Conservation (phyloP, 2,113 vertebrate genomes). For the Anhinga rufa region DNA sequence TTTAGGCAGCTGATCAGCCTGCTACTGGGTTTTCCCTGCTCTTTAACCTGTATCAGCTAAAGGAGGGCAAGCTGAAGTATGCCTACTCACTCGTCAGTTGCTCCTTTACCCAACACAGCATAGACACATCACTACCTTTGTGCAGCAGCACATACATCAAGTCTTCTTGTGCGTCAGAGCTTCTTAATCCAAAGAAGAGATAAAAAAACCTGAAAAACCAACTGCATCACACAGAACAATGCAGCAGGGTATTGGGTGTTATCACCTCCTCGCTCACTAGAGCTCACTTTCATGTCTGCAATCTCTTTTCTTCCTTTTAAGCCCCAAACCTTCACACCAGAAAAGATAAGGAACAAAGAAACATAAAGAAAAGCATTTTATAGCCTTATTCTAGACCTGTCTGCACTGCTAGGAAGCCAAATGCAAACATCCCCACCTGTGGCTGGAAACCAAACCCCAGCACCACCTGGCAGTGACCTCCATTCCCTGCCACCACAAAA, state of each 20-base stretch:
- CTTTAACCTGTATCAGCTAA: background rate
- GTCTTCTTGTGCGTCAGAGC: background rate
- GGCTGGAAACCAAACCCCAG: background rate
- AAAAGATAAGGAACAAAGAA: background rate
- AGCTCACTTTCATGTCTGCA: background rate
- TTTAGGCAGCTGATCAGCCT: background rate
- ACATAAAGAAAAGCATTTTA: background rate
- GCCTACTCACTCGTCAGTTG: background rate
- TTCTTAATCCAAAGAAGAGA: conserved; percentile 27
- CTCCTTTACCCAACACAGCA: background rate
- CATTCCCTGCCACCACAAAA: background rate
- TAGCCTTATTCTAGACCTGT: background rate
- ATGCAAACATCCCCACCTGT: background rate
- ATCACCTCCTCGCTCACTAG: background rate
- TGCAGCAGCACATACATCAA: background rate
- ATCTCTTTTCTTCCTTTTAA: background rate
- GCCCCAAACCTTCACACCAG: background rate
- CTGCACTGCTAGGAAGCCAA: background rate
- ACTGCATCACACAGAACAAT: background rate
- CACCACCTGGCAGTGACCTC: background rate
- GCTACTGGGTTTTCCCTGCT: background rate
- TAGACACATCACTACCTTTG: background rate
- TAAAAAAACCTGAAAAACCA: background rate
- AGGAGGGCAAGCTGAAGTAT: background rate
- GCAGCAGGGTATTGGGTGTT: background rate